Evolutionary conservation across 2,797 vertebrate species (phyloP), one percentile per base, ranked within the genome.

Genomic region (Pipistrellus pygmaeus): DNA sequence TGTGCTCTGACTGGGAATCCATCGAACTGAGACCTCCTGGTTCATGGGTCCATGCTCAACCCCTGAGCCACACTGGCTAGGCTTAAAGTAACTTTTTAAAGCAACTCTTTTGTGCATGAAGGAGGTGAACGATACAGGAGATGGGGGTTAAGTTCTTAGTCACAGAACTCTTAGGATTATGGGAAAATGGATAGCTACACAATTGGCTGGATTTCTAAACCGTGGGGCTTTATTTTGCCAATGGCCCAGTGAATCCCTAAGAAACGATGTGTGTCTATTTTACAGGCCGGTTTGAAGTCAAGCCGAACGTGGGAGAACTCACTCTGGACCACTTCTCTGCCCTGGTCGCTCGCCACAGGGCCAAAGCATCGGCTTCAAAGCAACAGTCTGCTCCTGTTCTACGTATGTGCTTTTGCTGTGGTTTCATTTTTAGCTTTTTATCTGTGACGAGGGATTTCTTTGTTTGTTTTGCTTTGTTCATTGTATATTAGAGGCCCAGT

Each of bases 271-370:
- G 18, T 92, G 41, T 91, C 95, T 82, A 25, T 94, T 97, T 95
- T 92, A 60, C 94, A 99, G 98, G 93, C 71, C 90, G 98, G 83
- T 98, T 99, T 97, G 95, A 98, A 41, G 81, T 98, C 80, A 99
- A 98, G 87, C 96, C 98, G 78, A 98, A 97, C 8, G 38, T 98
- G 86, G 98, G 98, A 94, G 98, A 98, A 87, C 77, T 44, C 60
- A 97, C 97, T 57, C 87, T 98, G 4, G 94, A 97, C 95, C 90
- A 78, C 18, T 93, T 93, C 60, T 93, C 95, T 46, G 30, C 90
- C 27, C 72, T 81, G 64, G n/a, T 11, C 57, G 62, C 7, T 53
- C 25, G 76, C 62, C 0, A 0, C 44, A 83, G 21, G 66, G 7
- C 32, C 2, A 71, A 90, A 0, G 6, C 55, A 32, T 30, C 0